Conservation (phyloP, 2,888 invertebrate genomes). For the Pediacus dermestoides region DNA sequence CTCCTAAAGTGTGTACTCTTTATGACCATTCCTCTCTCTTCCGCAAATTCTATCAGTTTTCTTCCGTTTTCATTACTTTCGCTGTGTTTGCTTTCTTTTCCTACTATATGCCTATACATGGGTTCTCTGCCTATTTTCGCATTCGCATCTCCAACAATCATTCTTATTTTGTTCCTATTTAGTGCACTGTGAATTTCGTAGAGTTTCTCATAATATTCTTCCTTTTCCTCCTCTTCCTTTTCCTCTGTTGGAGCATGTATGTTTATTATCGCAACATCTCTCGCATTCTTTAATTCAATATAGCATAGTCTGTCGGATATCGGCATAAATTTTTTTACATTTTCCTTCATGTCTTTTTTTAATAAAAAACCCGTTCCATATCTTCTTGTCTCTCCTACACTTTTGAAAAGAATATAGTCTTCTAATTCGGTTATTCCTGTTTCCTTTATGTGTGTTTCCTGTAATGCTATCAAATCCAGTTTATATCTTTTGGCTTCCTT, state of each 20-base stretch:
- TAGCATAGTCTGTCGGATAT: no score
- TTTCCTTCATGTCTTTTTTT: no score
- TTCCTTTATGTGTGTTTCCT: no score
- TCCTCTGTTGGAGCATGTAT: not conserved
- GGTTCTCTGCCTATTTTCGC: slow-evolving; percentile 1
- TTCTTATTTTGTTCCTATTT: not conserved
- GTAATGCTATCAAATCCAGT: no score
- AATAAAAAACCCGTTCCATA: no score
- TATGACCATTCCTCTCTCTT: not conserved
- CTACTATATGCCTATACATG: slow-evolving; percentile 2
- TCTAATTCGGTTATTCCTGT: no score
- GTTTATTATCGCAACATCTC: slow-evolving; percentile 1
- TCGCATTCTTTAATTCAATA: no score
- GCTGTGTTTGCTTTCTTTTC: slow-evolving; percentile 5
- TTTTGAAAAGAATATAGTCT: no score
- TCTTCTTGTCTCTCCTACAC: no score
- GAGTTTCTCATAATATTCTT: not conserved
- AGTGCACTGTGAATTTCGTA: not conserved
- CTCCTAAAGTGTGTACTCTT: not conserved
- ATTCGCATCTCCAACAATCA: slow-evolving; percentile 3
- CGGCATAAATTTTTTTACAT: no score
- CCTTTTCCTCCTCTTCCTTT: not conserved
- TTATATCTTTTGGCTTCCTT: no score
- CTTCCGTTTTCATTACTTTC: slow-evolving; percentile 1
- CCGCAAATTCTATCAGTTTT: not conserved